phyloP scores from a whole-genome alignment of 1,140 invertebrate species.

The Ylistrum balloti region DNA sequence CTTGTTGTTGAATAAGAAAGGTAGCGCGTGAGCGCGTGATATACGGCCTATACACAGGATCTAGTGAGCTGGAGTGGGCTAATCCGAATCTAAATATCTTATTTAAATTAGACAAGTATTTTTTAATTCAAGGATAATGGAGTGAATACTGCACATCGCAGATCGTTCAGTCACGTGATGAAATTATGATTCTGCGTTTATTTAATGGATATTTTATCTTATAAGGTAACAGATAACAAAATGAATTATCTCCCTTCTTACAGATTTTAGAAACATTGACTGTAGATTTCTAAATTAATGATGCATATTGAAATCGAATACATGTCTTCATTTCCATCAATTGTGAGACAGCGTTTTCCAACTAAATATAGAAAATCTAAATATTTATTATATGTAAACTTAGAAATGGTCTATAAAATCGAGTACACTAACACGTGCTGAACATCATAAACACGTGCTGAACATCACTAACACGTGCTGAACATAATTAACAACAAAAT shows the following conservation, averaged over 20 bases:
- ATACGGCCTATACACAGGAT: not conserved
- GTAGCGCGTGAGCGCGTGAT: not conserved
- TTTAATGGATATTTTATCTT: not conserved
- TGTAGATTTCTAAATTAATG: too few species aligned
- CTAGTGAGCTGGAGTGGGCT: not conserved
- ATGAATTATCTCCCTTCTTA: constrained; percentile 11
- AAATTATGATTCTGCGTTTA: not conserved
- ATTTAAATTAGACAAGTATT: constrained; percentile 28
- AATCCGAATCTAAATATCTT: not conserved
- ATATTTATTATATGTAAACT: too few species aligned
- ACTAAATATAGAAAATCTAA: too few species aligned
- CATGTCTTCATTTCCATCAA: too few species aligned
- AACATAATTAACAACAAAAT: too few species aligned
- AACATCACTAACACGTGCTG: too few species aligned
- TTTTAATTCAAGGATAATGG: not conserved
- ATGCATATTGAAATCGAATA: too few species aligned
- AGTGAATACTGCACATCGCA: not conserved
- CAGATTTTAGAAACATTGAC: not conserved
- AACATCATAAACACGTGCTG: too few species aligned
- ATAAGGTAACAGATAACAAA: not conserved
- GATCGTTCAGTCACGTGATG: not conserved
- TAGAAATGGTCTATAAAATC: too few species aligned
- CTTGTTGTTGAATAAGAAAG: constrained; percentile 27
- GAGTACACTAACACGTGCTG: too few species aligned
- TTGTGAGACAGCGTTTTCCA: too few species aligned